These are phyloP conservation scores for Phortica okadai DNA, from an alignment of 2,888 invertebrate genomes.

Conservation along the genomic window DNA sequence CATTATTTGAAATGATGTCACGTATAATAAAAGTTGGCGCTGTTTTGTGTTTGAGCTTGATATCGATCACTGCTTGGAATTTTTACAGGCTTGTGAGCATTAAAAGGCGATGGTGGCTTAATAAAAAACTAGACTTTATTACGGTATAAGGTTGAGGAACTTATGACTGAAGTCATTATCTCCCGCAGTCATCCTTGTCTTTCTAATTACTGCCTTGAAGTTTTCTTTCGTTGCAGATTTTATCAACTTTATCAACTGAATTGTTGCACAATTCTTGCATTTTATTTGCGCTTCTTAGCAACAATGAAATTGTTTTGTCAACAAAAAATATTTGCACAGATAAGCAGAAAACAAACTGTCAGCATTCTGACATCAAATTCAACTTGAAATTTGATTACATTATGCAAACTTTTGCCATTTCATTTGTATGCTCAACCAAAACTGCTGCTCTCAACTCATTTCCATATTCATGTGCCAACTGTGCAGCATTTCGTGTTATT, in stretches of 20 bases:
- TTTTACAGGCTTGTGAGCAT: too few species aligned
- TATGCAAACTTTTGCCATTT: not conserved
- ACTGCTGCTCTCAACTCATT: not conserved
- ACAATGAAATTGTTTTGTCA: conserved; percentile 14
- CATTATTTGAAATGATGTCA: conserved; percentile 20
- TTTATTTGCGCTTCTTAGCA: not conserved
- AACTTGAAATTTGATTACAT: not conserved
- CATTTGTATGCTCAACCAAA: not conserved
- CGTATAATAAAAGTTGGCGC: conserved; percentile 10
- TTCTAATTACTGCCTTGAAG: not conserved
- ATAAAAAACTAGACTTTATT: too few species aligned
- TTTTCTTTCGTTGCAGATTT: conserved; percentile 1
- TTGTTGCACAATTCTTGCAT: conserved; percentile 26
- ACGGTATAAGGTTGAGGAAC: too few species aligned
- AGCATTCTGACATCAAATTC: conserved; percentile 14
- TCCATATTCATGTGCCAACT: not conserved
- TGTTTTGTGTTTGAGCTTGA: too few species aligned
- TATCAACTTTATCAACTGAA: conserved; percentile 9
- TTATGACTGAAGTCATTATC: not conserved
- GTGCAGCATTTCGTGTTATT: too few species aligned
- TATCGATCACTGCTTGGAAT: too few species aligned
- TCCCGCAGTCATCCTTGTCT: not conserved
- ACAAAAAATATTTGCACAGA: conserved; percentile 16
- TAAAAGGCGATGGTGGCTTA: too few species aligned
- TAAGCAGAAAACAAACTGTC: conserved; percentile 19